Conservation (phyloP, 2,113 vertebrate genomes). For the Rhadina sibilatrix region DNA sequence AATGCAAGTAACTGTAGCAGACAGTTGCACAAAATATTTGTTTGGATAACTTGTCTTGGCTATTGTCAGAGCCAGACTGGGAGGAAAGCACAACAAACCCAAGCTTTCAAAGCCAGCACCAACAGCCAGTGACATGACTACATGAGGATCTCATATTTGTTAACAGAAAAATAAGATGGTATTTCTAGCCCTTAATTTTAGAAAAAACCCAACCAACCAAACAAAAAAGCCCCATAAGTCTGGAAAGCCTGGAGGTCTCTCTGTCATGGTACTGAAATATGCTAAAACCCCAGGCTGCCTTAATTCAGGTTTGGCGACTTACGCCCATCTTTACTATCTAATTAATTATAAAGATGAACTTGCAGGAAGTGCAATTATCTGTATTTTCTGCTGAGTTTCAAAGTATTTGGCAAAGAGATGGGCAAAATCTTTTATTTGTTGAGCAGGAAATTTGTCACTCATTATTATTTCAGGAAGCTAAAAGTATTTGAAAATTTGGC, state of each 20-base stretch:
- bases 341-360: background rate
- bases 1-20: background rate
- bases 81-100: background rate
- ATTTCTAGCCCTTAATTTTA: background rate
- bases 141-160: background rate
- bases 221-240: background rate
- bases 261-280: background rate
- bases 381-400: background rate
- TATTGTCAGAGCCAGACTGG: background rate
- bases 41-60: background rate
- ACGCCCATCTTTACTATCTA: slow-evolving; percentile 9
- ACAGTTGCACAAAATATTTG: background rate
- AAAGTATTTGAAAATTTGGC: background rate
- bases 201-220: background rate
- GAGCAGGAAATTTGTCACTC: background rate
- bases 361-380: slow-evolving; percentile 20
- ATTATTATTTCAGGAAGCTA: background rate
- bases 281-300: background rate
- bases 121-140: background rate
- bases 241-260: background rate
- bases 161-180: background rate
- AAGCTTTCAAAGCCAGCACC: background rate
- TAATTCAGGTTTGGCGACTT: background rate
- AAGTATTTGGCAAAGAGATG: background rate
- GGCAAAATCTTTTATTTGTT: background rate